These are phyloP conservation scores for Nanorana parkeri DNA, from an alignment of 2,113 vertebrate species.

Conservation along the genomic window DNA sequence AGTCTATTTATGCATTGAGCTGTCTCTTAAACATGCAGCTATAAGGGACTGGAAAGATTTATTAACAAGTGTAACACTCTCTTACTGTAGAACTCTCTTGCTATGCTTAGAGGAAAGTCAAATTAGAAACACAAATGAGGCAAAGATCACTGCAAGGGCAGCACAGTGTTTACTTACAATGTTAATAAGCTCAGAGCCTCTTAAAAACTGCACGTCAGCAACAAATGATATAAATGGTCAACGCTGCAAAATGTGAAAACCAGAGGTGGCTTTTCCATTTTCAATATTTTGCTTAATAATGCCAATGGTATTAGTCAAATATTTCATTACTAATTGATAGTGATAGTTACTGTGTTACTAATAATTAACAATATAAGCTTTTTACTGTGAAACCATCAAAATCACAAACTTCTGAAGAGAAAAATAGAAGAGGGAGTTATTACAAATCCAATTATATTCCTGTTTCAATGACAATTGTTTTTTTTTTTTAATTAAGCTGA, in stretches of 20 bases:
- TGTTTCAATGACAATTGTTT: too few species aligned
- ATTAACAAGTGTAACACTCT: neutral
- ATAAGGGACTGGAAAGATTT: neutral
- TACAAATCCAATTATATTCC: too few species aligned
- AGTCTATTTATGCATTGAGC: neutral
- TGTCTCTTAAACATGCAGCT: neutral
- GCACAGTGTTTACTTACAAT: neutral
- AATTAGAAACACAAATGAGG: constrained; percentile 22
- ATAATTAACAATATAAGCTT: neutral
- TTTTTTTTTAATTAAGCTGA: too few species aligned
- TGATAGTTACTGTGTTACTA: constrained; percentile 9
- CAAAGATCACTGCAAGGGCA: constrained; percentile 1
- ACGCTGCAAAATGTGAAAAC: constrained; percentile 12
- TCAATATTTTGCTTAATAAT: constrained; percentile 5
- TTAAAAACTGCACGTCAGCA: neutral
- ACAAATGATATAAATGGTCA: constrained; percentile 30
- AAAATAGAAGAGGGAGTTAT: too few species aligned
- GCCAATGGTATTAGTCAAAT: neutral
- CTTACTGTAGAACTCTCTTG: neutral
- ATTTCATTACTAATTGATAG: neutral
- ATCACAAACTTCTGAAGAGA: too few species aligned
- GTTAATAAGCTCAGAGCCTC: neutral
- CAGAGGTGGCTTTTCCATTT: constrained; percentile 22
- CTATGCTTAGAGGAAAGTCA: neutral
- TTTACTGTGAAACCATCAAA: neutral